These are phyloP conservation scores for Botia kubotai DNA, from an alignment of 2,797 vertebrate species.

Conservation along the genomic window DNA sequence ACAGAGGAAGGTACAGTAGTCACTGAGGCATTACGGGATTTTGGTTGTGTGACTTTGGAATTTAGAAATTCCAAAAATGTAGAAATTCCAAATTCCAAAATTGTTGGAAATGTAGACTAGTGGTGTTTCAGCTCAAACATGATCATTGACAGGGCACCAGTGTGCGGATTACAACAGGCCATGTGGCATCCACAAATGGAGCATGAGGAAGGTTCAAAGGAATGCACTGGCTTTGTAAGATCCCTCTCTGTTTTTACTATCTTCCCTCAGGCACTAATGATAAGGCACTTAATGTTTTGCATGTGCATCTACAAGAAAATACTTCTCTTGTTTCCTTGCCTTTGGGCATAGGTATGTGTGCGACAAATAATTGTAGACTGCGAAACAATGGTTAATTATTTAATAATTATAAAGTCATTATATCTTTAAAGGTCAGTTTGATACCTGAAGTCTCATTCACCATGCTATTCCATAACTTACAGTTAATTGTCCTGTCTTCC, in stretches of 20 bases:
- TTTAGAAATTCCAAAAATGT: not conserved
- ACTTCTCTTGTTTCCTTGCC: not conserved
- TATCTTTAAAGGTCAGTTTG: constrained; percentile 28
- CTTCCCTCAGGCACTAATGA: not conserved
- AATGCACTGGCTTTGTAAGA: constrained; percentile 1
- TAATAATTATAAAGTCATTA: not conserved
- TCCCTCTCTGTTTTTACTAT: constrained; percentile 9
- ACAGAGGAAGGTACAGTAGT: no score
- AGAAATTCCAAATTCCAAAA: no score
- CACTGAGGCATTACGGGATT: not conserved
- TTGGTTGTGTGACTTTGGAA: not conserved
- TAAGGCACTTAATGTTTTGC: not conserved
- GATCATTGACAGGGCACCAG: not conserved
- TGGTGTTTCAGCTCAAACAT: not conserved
- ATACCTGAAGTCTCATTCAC: not conserved
- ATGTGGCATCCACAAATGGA: not conserved
- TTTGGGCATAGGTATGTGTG: not conserved
- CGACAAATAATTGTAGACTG: not conserved
- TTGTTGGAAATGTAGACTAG: no score
- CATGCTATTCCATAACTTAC: not conserved
- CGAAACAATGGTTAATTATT: not conserved
- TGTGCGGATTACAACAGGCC: not conserved
- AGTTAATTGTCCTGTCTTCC: constrained; percentile 8
- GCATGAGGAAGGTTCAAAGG: not conserved
- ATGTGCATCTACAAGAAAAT: constrained; percentile 8